Evolutionary conservation across 2,888 invertebrate species (phyloP).

Genomic region (Campaea margaritaria): DNA sequence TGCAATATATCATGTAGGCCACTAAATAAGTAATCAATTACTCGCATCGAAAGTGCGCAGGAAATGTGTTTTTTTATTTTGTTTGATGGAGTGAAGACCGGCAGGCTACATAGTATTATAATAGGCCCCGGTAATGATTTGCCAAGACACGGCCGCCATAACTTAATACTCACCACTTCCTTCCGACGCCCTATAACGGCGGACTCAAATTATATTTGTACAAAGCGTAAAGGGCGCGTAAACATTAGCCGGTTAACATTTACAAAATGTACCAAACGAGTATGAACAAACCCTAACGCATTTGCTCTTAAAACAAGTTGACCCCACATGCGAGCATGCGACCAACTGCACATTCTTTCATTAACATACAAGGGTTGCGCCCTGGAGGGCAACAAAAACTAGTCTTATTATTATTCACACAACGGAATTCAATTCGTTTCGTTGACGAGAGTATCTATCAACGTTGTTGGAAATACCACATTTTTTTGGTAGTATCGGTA

Average conservation of each 20-base stretch:
- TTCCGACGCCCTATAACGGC: slow-evolving; percentile 79
- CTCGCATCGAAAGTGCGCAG: slow-evolving; percentile 62
- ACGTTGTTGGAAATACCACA: slow-evolving; percentile 57
- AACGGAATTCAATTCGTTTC: slow-evolving; percentile 64
- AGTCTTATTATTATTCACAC: slow-evolving; percentile 76
- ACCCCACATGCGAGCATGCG: slow-evolving; percentile 68
- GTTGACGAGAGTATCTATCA: slow-evolving; percentile 72
- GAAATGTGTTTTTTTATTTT: slow-evolving; percentile 65
- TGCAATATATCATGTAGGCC: slow-evolving; percentile 61
- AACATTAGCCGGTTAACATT: slow-evolving; percentile 15
- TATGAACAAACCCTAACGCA: slow-evolving; percentile 57
- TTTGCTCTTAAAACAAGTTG: slow-evolving; percentile 68
- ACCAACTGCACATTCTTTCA: slow-evolving; percentile 78
- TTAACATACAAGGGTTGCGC: slow-evolving; percentile 77
- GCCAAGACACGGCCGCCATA: slow-evolving; percentile 68
- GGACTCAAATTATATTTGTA: slow-evolving; percentile 37
- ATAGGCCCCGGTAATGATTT: slow-evolving; percentile 69
- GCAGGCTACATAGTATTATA: slow-evolving; percentile 48
- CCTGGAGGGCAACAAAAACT: slow-evolving; percentile 74
- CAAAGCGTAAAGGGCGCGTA: slow-evolving; percentile 47
- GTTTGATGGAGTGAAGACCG: slow-evolving; percentile 44
- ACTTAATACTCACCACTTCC: slow-evolving; percentile 79
- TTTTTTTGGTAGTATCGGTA: slow-evolving; percentile 59
- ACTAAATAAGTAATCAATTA: slow-evolving; percentile 68
- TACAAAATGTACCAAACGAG: slow-evolving; percentile 38